Base-by-base conservation (phyloP, 1,140 invertebrate species). In the Sinonovacula constricta region DNA sequence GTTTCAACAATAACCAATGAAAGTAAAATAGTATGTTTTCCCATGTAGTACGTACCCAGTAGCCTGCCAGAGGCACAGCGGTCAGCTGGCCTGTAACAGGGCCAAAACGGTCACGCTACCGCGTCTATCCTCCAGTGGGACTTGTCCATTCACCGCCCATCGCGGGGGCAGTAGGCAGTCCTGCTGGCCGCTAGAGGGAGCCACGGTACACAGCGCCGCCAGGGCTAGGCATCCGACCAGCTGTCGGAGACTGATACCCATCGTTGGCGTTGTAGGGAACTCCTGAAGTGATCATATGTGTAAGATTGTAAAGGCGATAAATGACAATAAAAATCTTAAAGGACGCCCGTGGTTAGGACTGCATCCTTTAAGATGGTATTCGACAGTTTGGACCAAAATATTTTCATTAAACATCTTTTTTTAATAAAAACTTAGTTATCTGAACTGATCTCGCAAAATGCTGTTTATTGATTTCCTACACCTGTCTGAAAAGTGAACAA, bases 21-120 rank as follows among this genome's bases (percentile, higher is more conserved):
- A 22, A 56, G 53, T 56, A 22, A 56, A 22, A n/a, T n/a, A n/a
- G n/a, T n/a, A n/a, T n/a, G n/a, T n/a, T n/a, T n/a, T n/a, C n/a
- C 5, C 7, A 56, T 5, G 5, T 22, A 5, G 0, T 26, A 57
- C 86, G 81, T 78, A 90, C 89, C 81, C 85, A 24, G 53, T 34
- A 26, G 88, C 87, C 66, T 90, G 89, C 65, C 68, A 72, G 28
- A 85, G 80, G 83, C 88, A 90, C 67, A 89, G 83, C 15, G 72
- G 74, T 87, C 87, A 90, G 45, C 87, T 90, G 60, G 87, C 87
- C 72, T 87, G 77, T 12, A 91, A 79, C 12, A 91, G 80, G 0
- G 87, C 85, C 30, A 90, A 85, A 14, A 91, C 79, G n/a, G 88
- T 89, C 12, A 91, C 88, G 26, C 88, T 86, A 31, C 90, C 90